Evolutionary conservation across 2,888 invertebrate species (phyloP), one percentile per base, ranked within the genome.

Genomic region (Globia sparganii): DNA sequence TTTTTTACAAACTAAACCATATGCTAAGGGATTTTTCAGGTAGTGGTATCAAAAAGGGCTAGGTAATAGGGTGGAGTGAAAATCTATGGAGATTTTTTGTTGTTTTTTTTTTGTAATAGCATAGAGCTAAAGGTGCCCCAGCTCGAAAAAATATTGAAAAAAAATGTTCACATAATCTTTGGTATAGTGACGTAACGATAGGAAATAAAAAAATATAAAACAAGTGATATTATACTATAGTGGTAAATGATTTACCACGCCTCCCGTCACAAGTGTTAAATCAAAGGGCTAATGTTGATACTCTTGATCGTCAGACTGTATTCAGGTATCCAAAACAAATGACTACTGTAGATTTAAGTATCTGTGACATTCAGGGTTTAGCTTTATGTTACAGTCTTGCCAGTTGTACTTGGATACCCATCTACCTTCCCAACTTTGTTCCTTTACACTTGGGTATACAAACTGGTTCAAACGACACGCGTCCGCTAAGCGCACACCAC

Each of bases 371-470:
- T 49, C 37, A 65, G 40, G 34, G 8, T 43, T 62, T 40, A 64
- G 53, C 11, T 53, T 53, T 11, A 25, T 53, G 28, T 71, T 65
- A 49, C 37, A 5, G 6, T n/a, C 15, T 56, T 18, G n/a, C 11
- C 37, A 34, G 28, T 18, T 18, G 18, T 25, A 56, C 25, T 77
- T 64, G 18, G 49, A 11, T n/a, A 74, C 31, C 21, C 25, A 46
- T 13, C 37, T 34, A 8, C 15, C 8, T 18, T 28, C 21, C 25
- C 25, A 69, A 70, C 46, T 64, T 56, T 15, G 15, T 46, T 46
- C 34, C 37, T 77, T 77, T 46, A 56, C 21, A 77, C 70, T 56
- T 69, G 56, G 40, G 9, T 46, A 37, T 37, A 37, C 15, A 31
- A 71, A 64, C 49, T 64, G 28, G n/a, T n/a, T n/a, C n/a, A n/a